Conservation (phyloP, 37 sponge, comb jelly and placozoan species). For the Geodia barretti region DNA sequence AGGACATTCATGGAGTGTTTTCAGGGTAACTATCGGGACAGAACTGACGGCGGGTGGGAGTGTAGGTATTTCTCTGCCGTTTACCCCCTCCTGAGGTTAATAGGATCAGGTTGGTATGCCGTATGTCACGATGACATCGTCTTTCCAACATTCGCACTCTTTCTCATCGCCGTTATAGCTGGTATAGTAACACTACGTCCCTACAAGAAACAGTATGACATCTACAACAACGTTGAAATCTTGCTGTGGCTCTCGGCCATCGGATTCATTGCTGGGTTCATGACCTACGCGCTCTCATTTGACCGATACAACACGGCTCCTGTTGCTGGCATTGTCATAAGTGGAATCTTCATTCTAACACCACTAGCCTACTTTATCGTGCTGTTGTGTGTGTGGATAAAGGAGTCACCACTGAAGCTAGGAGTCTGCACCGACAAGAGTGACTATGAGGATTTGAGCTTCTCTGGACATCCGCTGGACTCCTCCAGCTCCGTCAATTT, state of each 20-base stretch:
- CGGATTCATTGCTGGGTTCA: conserved; percentile 3
- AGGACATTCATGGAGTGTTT: conserved; percentile 36
- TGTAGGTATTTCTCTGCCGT: conserved; percentile 28
- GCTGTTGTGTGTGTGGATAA: too few relatives aligned
- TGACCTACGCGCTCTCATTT: background rate
- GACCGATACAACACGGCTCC: background rate
- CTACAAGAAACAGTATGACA: conserved; percentile 30
- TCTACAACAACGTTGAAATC: conserved; percentile 39
- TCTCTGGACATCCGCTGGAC: too few relatives aligned
- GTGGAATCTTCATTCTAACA: conserved; percentile 21
- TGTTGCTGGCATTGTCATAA: background rate
- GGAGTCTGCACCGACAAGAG: too few relatives aligned
- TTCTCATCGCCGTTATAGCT: background rate
- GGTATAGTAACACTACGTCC: conserved; percentile 17
- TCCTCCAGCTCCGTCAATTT: too few relatives aligned
- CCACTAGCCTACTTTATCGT: conserved; percentile 36
- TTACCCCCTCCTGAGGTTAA: conserved; percentile 26
- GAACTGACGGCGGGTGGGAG: conserved; percentile 16
- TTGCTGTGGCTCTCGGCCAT: background rate
- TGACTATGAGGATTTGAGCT: too few relatives aligned
- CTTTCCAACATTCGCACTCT: too few relatives aligned
- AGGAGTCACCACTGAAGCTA: too few relatives aligned
- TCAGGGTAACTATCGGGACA: conserved; percentile 21
- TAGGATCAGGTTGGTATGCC: background rate
- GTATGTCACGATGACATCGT: too few relatives aligned